These are phyloP conservation scores for Rhinella marina DNA, from an alignment of 2,797 vertebrate genomes.

Conservation along the genomic window DNA sequence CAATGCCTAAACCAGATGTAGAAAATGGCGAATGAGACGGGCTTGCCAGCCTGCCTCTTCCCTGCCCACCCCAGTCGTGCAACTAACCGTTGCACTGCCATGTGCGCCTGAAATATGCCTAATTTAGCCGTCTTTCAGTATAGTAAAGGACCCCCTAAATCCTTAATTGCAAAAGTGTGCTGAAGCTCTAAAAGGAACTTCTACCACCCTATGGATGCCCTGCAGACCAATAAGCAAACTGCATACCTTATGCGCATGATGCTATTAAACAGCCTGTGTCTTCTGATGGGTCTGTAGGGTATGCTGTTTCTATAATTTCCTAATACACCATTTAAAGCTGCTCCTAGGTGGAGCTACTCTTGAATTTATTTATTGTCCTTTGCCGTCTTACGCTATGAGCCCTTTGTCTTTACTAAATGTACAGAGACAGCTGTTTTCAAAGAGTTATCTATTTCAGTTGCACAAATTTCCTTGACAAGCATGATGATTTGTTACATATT, in stretches of 20 bases:
- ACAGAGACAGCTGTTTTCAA: conserved; percentile 3
- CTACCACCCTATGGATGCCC: background rate
- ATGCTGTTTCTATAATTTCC: background rate
- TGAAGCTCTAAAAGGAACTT: background rate
- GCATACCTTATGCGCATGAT: background rate
- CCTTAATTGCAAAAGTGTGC: background rate
- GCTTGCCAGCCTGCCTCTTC: too few species aligned
- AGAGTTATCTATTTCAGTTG: background rate
- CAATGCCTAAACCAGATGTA: too few species aligned
- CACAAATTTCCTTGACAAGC: conserved; percentile 16
- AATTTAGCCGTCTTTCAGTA: too few species aligned
- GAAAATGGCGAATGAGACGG: too few species aligned
- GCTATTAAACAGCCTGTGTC: background rate
- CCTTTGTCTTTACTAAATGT: background rate
- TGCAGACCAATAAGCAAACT: background rate
- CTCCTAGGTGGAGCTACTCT: background rate
- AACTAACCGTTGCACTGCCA: too few species aligned
- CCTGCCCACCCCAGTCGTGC: too few species aligned
- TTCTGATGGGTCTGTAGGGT: background rate
- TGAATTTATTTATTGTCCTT: background rate
- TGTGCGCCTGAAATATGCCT: too few species aligned
- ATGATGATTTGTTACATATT: conserved; percentile 1
- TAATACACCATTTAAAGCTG: background rate
- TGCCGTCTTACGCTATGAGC: background rate
- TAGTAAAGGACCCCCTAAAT: too few species aligned